These are phyloP conservation scores for Megalonaias nervosa DNA, from an alignment of 1,140 invertebrate genomes.

Conservation along the genomic window DNA sequence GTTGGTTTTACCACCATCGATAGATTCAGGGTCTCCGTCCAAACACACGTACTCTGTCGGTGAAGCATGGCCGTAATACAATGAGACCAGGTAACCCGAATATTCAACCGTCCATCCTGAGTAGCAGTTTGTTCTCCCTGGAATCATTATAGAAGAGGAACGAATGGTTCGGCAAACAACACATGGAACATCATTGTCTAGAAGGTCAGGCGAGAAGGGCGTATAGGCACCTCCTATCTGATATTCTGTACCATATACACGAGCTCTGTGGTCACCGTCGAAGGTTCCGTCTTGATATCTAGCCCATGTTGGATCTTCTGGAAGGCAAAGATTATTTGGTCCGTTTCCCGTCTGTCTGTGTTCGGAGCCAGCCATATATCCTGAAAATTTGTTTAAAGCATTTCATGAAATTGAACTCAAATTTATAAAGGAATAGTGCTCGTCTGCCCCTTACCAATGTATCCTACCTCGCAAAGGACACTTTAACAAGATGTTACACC, in stretches of 20 bases:
- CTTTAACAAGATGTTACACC: too few species aligned
- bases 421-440: too few species aligned
- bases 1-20: not conserved
- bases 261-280: not conserved
- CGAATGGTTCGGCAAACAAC: slow-evolving; percentile 29
- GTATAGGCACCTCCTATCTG: not conserved
- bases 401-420: too few species aligned
- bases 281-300: not conserved
- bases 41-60: slow-evolving; percentile 36
- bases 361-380: too few species aligned
- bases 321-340: too few species aligned
- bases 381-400: too few species aligned
- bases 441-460: too few species aligned
- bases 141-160: slow-evolving; percentile 35
- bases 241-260: slow-evolving; percentile 13
- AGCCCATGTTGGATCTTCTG: too few species aligned
- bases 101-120: slow-evolving; percentile 37
- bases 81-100: slow-evolving; percentile 35
- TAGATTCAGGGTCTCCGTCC: slow-evolving; percentile 32
- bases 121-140: slow-evolving; percentile 32
- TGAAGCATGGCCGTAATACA: slow-evolving; percentile 3
- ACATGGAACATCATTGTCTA: slow-evolving; percentile 31
- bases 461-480: too few species aligned
- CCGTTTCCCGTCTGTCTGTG: too few species aligned
- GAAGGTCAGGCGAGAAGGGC: too few species aligned